Evolutionary conservation across 1,140 invertebrate species (phyloP), one percentile per base, ranked within the genome.

Genomic region (Drosophila lacteicornis): DNA sequence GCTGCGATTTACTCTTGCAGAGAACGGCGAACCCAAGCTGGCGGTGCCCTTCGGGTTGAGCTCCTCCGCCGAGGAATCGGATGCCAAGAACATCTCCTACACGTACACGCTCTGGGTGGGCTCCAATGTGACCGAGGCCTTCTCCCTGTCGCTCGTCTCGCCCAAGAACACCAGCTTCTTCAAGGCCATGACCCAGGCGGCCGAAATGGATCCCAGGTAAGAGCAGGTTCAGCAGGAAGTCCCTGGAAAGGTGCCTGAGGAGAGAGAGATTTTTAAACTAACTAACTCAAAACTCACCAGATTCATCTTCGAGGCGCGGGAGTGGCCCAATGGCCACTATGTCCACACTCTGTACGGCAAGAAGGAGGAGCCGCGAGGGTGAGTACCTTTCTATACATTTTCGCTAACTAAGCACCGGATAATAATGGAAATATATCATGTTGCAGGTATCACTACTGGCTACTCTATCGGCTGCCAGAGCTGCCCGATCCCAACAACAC

Each of bases 321-420:
- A 97, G 91, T 98, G 97, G 97, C 97, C 97, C 2, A 97, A 97
- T 83, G 97, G 97, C 2, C 97, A 98, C 85, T 98, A 98, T 91
- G 96, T 98, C 27, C 97, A 98, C 92, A 97, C 97, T 4, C 93
- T 98, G 46, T 96, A 96, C n/a, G 96, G 96, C 2, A 96, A 96
- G 77, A 96, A 96, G 83, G 97, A 98, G 85, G 96, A 97, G 86
- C 97, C 96, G 0, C 96, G 97, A 94, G 96, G 96, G 92, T 92
- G 69, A 70, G 82, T 63, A n/a, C 3, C 13, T 0, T 11, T 42
- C 5, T 33, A 33, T 8, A 50, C 4, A 0, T 19, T 27, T 6
- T 12, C 30, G 0, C 4, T 6, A 13, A 19, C 12, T 38, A 8
- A 30, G 2, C 0, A 0, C 3, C 11, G 9, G 15, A 19, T 27